A percentile compares a stretch with the other conserved stretches of the same genome.
phyloP scores from a whole-genome alignment of 2,888 invertebrate genomes.

The Ophion costatus region DNA sequence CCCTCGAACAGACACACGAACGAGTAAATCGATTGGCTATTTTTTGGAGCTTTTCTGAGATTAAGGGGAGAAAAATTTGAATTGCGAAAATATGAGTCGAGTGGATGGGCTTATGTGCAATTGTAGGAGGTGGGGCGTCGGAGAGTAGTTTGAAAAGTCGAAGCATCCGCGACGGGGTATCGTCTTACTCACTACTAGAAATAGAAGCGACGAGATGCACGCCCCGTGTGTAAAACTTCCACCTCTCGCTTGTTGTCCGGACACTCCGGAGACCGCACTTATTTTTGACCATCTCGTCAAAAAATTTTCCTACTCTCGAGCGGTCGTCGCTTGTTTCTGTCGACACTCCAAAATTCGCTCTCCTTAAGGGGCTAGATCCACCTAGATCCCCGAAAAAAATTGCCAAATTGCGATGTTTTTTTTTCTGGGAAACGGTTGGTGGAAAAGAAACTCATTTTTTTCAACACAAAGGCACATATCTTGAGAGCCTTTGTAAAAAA shows the following conservation, averaged over 20 bases:
- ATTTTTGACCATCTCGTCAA: slow-evolving; percentile 67
- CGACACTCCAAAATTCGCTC: slow-evolving; percentile 46
- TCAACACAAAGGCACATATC: too few relatives aligned
- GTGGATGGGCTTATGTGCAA: slow-evolving; percentile 24
- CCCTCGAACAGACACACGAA: not conserved
- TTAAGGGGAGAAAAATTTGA: not conserved
- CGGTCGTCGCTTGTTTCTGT: not conserved
- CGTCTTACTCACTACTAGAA: slow-evolving; percentile 82
- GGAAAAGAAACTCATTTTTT: too few relatives aligned
- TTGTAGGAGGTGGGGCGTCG: slow-evolving; percentile 64
- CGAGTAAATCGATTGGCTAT: not conserved
- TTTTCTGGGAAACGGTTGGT: too few relatives aligned
- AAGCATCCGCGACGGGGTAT: slow-evolving; percentile 74
- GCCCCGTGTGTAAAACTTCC: slow-evolving; percentile 56
- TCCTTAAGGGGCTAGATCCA: too few relatives aligned
- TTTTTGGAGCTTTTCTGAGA: not conserved
- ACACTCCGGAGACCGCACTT: slow-evolving; percentile 59
- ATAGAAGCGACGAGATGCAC: slow-evolving; percentile 79
- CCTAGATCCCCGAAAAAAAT: too few relatives aligned
- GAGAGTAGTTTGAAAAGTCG: slow-evolving; percentile 69
- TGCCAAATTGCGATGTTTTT: too few relatives aligned
- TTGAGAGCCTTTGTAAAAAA: too few relatives aligned
- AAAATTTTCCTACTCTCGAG: slow-evolving; percentile 32
- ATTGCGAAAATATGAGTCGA: not conserved
- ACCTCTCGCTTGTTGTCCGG: slow-evolving; percentile 60